Base-by-base conservation (phyloP, 2,113 vertebrate species). In the Scolopax mira region DNA sequence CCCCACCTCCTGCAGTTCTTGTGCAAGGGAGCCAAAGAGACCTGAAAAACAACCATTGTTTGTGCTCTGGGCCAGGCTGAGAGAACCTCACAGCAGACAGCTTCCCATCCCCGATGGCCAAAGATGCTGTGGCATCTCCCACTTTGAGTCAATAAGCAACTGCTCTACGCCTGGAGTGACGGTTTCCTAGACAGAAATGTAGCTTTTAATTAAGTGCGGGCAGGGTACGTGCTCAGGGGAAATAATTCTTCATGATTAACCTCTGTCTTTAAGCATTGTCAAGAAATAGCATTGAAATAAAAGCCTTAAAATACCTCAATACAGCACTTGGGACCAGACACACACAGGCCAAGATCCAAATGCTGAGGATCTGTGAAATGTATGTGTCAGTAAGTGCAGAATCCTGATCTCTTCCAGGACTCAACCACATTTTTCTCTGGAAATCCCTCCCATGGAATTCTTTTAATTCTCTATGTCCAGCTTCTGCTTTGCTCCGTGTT, bases 81-180 rank as follows among this genome's bases (percentile, higher is more conserved):
- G 54, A 70, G 18, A 71, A 27, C 31, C 49, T 41, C 21, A 28
- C 4, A 12, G 64, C 65, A 33, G 33, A 23, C 30, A 79, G 39
- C 22, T 55, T 42, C 87, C 39, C 1, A 0, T 16, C 7, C 33
- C 17, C 3, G 2, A 4, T 10, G 18, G 42, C 37, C n/a, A 46
- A 55, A 73, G 77, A 37, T 28, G 69, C 67, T 23, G 8, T 3
- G 1, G 30, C 51, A 93, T 62, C 88, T 71, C 71, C 60, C 22
- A 7, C 42, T 75, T 31, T 11, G 39, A 48, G 24, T 37, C 64
- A 51, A 62, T 65, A 70, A 71, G 27, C n/a, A 67, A 49, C 13
- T 8, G 15, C 3, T 3, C 31, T 39, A 23, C 1, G 16, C 54
- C 70, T 37, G 0, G 15, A 71, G 71, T n/a, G 60, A 78, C 0